These are phyloP conservation scores for Rhizomys pruinosus DNA, from an alignment of 2,113 vertebrate genomes.

Conservation along the genomic window DNA sequence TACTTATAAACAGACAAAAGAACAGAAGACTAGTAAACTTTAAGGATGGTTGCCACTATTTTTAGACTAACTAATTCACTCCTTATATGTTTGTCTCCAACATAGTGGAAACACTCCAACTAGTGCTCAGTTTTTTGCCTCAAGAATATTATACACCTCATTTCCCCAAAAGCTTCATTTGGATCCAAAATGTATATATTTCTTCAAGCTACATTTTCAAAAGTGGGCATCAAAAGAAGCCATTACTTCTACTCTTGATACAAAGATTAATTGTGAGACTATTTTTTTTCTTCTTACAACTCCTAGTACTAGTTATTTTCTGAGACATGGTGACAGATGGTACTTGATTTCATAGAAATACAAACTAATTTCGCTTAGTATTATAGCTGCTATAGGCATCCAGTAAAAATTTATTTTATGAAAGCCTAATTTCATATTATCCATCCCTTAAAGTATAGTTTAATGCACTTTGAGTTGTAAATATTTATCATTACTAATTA, in stretches of 20 bases:
- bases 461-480: background rate
- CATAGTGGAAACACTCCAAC: too few relatives aligned
- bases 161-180: conserved; percentile 38
- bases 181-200: conserved; percentile 6
- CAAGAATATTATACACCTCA: background rate
- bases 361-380: background rate
- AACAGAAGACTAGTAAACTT: background rate
- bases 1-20: background rate
- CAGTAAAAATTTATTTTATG: background rate
- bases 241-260: conserved; percentile 44
- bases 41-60: background rate
- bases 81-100: conserved; percentile 16
- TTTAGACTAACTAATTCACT: background rate
- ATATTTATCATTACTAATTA: conserved; percentile 7
- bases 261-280: conserved; percentile 37
- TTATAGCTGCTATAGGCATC: background rate
- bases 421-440: background rate
- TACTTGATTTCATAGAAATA: background rate
- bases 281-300: background rate
- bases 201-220: conserved; percentile 33
- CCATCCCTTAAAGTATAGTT: background rate
- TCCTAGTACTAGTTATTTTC: background rate
- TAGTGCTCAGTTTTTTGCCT: background rate
- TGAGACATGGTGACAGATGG: background rate
- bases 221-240: background rate